Percentiles rank a stretch among this genome's conserved stretches.
Evolutionary conservation across 2,113 vertebrate genomes (phyloP).

Genomic region (Puntigrus tetrazona): DNA sequence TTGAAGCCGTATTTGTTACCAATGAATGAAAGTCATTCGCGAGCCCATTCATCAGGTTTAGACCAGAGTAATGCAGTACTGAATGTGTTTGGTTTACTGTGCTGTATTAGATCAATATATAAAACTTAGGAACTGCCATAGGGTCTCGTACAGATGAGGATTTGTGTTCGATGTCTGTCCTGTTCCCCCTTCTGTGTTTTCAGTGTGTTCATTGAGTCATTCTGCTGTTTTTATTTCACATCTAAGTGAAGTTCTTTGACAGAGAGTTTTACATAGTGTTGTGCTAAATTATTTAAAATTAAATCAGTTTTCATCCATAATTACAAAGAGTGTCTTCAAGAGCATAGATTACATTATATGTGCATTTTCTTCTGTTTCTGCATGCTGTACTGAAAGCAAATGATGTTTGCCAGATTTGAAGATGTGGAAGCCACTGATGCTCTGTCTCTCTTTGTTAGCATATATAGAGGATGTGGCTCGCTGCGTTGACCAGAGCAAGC

Average conservation of each 20-base stretch:
- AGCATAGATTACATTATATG: no score
- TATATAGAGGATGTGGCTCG: conserved; percentile 98
- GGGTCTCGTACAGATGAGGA: neutral
- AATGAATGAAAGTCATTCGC: neutral
- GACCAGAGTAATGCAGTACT: neutral
- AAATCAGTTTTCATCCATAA: no score
- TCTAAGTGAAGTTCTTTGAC: no score
- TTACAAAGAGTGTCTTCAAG: no score
- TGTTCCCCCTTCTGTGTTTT: conserved; percentile 40
- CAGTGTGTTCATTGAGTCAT: neutral
- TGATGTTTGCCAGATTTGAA: neutral
- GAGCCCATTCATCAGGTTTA: neutral
- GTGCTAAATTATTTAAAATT: no score
- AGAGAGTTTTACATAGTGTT: no score
- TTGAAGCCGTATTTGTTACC: no score
- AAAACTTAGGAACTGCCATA: neutral
- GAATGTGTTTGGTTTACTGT: neutral
- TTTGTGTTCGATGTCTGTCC: conserved; percentile 38
- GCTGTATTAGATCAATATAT: neutral
- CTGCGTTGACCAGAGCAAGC: conserved; percentile 97
- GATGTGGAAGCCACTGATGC: conserved; percentile 21
- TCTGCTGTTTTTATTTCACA: neutral
- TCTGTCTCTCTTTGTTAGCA: conserved; percentile 70
- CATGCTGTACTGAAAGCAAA: neutral
- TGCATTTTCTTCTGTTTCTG: neutral